These are phyloP conservation scores for Leptodirus hochenwartii DNA, from an alignment of 2,888 invertebrate genomes.

Conservation along the genomic window DNA sequence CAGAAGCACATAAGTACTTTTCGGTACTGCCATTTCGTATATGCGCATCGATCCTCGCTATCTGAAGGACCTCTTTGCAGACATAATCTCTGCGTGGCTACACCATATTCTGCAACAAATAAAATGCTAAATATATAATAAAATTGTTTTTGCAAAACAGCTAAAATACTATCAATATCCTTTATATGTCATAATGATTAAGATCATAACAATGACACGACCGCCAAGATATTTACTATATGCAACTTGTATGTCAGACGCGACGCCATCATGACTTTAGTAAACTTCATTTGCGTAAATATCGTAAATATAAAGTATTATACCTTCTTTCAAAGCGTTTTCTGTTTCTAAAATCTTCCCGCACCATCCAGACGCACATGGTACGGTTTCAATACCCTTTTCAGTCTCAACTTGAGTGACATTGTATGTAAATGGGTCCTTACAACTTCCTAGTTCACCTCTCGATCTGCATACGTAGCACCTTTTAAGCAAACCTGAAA, in stretches of 20 bases:
- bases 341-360: slow-evolving; percentile 75
- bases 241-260: neutral
- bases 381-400: slow-evolving; percentile 51
- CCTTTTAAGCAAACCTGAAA: slow-evolving; percentile 48
- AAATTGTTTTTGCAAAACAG: no score
- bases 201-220: neutral
- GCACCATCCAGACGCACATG: slow-evolving; percentile 86
- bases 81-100: slow-evolving; percentile 75
- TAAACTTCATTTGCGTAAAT: slow-evolving; percentile 2
- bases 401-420: slow-evolving; percentile 52
- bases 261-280: neutral
- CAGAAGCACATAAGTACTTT: slow-evolving; percentile 86
- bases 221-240: slow-evolving; percentile 1
- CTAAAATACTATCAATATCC: slow-evolving; percentile 1
- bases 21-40: slow-evolving; percentile 63
- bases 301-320: slow-evolving; percentile 9
- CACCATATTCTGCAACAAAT: slow-evolving; percentile 60
- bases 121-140: no score
- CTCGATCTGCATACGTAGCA: slow-evolving; percentile 75
- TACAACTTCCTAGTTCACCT: slow-evolving; percentile 75
- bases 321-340: slow-evolving; percentile 59
- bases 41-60: slow-evolving; percentile 75
- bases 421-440: slow-evolving; percentile 70
- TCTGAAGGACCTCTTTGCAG: slow-evolving; percentile 76
- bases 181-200: no score